Percentiles rank a stretch among this genome's conserved stretches.
These are phyloP conservation scores for Dasysyrphus albostriatus DNA, from an alignment of 2,888 invertebrate genomes.

Conservation along the genomic window DNA sequence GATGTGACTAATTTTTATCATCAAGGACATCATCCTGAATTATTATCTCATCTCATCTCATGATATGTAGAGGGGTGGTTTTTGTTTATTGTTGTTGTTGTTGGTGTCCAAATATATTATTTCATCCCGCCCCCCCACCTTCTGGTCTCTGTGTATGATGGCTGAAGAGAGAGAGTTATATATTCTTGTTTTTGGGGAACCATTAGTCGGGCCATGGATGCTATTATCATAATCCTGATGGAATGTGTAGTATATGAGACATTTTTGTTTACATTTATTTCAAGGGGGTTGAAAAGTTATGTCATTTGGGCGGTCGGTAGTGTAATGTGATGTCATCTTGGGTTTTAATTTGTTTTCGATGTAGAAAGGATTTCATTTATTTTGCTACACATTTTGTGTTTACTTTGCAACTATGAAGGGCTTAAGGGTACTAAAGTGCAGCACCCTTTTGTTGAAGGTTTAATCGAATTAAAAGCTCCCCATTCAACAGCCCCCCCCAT, in stretches of 20 bases:
- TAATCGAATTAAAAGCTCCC: constrained; percentile 62
- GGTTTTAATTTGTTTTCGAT: constrained; percentile 63
- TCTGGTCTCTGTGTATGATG: neutral
- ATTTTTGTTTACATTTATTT: constrained; percentile 58
- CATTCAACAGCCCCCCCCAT: neutral
- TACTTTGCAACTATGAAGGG: neutral
- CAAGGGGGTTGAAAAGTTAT: constrained; percentile 34
- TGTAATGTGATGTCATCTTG: constrained; percentile 53
- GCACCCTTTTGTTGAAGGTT: constrained; percentile 21
- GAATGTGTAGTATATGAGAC: constrained; percentile 53
- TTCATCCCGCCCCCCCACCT: constrained; percentile 1
- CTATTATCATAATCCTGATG: constrained; percentile 69
- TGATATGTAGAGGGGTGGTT: constrained; percentile 17
- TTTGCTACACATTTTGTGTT: constrained; percentile 5
- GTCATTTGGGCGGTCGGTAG: constrained; percentile 39
- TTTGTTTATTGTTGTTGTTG: constrained; percentile 17
- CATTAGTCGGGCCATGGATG: constrained; percentile 50
- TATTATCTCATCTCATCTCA: constrained; percentile 67
- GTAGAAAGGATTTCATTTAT: constrained; percentile 53
- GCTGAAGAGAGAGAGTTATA: neutral
- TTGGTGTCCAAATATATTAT: constrained; percentile 50
- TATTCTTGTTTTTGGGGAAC: constrained; percentile 26
- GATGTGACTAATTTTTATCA: constrained; percentile 67
- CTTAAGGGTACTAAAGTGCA: constrained; percentile 54
- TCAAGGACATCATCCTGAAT: constrained; percentile 57